Evolutionary conservation across 2,797 vertebrate species (phyloP).

Genomic region (Chelon labrosus): DNA sequence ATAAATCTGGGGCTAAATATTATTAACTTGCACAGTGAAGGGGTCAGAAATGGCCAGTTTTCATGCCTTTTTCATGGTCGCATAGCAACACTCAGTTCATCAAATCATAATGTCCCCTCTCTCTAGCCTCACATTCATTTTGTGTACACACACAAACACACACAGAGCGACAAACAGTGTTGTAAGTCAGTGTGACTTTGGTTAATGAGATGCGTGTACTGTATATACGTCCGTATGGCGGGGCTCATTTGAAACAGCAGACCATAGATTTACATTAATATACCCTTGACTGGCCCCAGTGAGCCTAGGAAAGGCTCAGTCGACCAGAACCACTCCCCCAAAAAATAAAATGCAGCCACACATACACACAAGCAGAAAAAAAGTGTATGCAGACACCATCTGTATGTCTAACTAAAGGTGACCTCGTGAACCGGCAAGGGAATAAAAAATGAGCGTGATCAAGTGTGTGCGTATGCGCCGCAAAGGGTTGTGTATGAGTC

Average conservation of each 20-base stretch:
- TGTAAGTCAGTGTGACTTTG: constrained; percentile 69
- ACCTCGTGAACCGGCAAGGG: constrained; percentile 15
- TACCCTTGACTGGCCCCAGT: constrained; percentile 59
- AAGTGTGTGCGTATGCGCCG: neutral
- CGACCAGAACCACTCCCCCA: constrained; percentile 55
- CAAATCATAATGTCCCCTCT: constrained; percentile 42
- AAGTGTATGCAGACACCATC: constrained; percentile 6
- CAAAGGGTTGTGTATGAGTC: neutral
- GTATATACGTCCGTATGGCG: constrained; percentile 46
- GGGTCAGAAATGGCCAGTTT: constrained; percentile 43
- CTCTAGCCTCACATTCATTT: constrained; percentile 24
- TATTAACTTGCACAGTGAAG: constrained; percentile 34
- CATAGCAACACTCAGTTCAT: constrained; percentile 57
- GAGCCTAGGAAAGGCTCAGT: constrained; percentile 50
- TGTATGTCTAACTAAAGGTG: constrained; percentile 39
- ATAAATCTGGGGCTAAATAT: constrained; percentile 45
- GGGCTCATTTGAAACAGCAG: constrained; percentile 67
- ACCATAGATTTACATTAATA: constrained; percentile 71
- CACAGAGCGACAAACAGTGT: constrained; percentile 49
- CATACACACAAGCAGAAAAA: neutral
- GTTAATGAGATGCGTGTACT: constrained; percentile 67
- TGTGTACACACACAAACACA: constrained; percentile 21
- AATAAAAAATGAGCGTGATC: constrained; percentile 2
- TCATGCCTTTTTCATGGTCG: constrained; percentile 39
- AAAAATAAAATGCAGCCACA: constrained; percentile 37